Percentiles rank a stretch among this genome's conserved stretches.
phyloP scores from a whole-genome alignment of 2,113 vertebrate genomes.

The Etheostoma cragini region DNA sequence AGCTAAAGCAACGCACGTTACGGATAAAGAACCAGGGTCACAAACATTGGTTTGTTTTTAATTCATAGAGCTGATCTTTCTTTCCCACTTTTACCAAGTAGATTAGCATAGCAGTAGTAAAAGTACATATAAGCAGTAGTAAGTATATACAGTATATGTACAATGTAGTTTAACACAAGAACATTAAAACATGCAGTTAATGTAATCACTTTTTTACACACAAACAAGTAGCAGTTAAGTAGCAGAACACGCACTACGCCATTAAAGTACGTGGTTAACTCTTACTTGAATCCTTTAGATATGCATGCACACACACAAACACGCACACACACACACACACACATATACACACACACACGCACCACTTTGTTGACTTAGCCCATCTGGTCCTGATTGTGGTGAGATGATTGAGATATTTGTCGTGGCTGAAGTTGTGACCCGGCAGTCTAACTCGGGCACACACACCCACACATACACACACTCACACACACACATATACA shows the following conservation, averaged over 20 bases:
- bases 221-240: not conserved
- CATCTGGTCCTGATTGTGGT: conserved; percentile 76
- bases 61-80: too few relatives aligned
- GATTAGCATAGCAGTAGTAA: too few relatives aligned
- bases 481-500: not conserved
- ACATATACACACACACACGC: conserved; percentile 19
- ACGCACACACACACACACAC: conserved; percentile 5
- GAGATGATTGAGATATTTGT: conserved; percentile 76
- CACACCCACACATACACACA: conserved; percentile 19
- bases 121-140: too few relatives aligned
- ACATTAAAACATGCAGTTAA: not conserved
- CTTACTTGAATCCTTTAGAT: not conserved
- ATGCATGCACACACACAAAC: conserved; percentile 2
- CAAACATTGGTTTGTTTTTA: too few relatives aligned
- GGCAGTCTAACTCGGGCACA: conserved; percentile 37
- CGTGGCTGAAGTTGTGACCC: conserved; percentile 53
- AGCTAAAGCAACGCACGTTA: too few relatives aligned
- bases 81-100: too few relatives aligned
- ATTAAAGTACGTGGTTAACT: not conserved
- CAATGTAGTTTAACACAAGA: not conserved
- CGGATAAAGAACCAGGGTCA: too few relatives aligned
- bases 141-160: too few relatives aligned
- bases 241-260: not conserved
- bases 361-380: conserved; percentile 58
- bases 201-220: not conserved